A percentile compares a stretch with the other conserved stretches of the same genome.
phyloP scores from a whole-genome alignment of 2,888 invertebrate genomes.

The Parnassius orleans region DNA sequence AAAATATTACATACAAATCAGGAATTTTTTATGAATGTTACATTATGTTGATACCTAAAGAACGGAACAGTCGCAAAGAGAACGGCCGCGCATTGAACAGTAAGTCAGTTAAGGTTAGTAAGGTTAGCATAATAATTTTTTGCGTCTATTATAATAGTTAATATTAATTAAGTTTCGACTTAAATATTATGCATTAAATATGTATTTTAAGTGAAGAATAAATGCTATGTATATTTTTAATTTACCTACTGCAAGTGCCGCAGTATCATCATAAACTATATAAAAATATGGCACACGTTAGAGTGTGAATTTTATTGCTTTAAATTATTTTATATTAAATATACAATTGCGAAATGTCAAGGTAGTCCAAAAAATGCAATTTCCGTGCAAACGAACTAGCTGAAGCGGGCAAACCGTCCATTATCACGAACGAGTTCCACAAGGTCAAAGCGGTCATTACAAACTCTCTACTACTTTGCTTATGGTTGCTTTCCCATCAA shows the following conservation, averaged over 20 bases:
- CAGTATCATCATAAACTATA: too few relatives aligned
- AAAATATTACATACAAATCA: too few relatives aligned
- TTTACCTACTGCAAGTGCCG: too few relatives aligned
- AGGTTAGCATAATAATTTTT: slow-evolving; percentile 8
- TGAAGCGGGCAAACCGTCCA: slow-evolving; percentile 56
- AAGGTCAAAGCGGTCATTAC: slow-evolving; percentile 81
- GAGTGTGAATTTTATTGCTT: not conserved
- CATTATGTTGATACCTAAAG: too few relatives aligned
- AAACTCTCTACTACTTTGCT: slow-evolving; percentile 51
- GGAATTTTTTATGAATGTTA: too few relatives aligned
- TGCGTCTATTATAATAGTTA: not conserved
- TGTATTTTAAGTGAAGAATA: too few relatives aligned
- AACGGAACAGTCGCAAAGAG: too few relatives aligned
- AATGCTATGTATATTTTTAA: too few relatives aligned
- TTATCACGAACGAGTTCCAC: slow-evolving; percentile 77
- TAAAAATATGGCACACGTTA: too few relatives aligned
- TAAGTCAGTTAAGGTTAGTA: not conserved
- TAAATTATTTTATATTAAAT: not conserved
- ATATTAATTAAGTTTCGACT: not conserved
- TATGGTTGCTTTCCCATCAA: slow-evolving; percentile 70
- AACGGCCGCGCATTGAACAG: not conserved
- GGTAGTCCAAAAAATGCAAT: slow-evolving; percentile 40
- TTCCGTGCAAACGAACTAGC: slow-evolving; percentile 48
- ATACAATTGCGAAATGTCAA: slow-evolving; percentile 14
- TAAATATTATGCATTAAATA: too few relatives aligned